Percentiles rank a stretch among this genome's conserved stretches.
These are phyloP conservation scores for Cryptotermes secundus DNA, from an alignment of 1,140 invertebrate species.

Conservation along the genomic window DNA sequence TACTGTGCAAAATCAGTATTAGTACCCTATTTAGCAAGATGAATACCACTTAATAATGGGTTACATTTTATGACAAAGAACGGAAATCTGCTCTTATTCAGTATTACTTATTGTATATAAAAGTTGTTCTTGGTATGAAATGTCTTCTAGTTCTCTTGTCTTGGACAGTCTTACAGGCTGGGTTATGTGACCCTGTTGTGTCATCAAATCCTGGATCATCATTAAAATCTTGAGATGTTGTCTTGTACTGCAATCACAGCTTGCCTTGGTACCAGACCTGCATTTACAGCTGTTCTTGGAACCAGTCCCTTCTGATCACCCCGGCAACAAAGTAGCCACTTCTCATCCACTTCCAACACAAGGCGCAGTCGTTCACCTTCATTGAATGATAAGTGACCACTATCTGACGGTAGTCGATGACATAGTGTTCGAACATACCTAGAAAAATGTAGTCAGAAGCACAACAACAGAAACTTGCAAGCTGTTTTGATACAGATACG, in stretches of 20 bases:
- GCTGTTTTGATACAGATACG: neutral
- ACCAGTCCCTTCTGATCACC: constrained; percentile 78
- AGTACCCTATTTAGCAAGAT: neutral
- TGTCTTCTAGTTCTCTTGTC: neutral
- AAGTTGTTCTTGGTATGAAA: constrained; percentile 3
- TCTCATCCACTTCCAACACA: constrained; percentile 73
- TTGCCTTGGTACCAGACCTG: constrained; percentile 63
- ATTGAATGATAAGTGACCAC: constrained; percentile 75
- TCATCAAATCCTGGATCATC: neutral
- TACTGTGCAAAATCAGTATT: neutral
- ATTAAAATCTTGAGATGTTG: neutral
- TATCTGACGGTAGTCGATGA: constrained; percentile 70
- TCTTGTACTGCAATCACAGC: constrained; percentile 40
- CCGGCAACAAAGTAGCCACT: constrained; percentile 72
- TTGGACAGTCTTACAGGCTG: constrained; percentile 16
- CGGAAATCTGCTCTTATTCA: neutral
- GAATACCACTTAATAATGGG: neutral
- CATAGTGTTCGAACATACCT: constrained; percentile 73
- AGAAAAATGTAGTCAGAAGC: constrained; percentile 42
- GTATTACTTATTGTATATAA: neutral
- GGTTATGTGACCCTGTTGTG: neutral
- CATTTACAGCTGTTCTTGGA: constrained; percentile 65
- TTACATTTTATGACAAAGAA: neutral
- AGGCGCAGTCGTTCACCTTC: constrained; percentile 72
- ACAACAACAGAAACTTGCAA: neutral